phyloP scores from a whole-genome alignment of 37 sponge, comb jelly and placozoan genomes.

The Geodia barretti region DNA sequence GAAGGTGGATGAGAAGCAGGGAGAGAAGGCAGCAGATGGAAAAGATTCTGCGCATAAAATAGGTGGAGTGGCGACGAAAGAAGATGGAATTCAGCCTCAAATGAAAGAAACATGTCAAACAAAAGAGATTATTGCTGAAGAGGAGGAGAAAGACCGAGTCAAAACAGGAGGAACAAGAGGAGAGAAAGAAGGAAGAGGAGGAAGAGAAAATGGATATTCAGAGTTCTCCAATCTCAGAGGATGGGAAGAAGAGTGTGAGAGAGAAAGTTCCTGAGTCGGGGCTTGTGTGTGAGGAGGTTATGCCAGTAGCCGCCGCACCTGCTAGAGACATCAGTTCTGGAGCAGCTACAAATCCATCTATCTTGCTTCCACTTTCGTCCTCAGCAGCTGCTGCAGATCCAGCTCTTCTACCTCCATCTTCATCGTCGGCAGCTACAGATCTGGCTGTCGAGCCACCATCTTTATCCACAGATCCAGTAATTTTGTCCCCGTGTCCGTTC shows the following conservation, averaged over 20 bases:
- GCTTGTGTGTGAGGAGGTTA: background rate
- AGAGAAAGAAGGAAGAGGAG: background rate
- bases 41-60: background rate
- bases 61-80: background rate
- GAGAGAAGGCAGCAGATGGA: slow-evolving; percentile 2
- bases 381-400: too few relatives aligned
- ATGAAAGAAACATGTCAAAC: background rate
- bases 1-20: slow-evolving; percentile 1
- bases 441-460: too few relatives aligned
- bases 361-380: too few relatives aligned
- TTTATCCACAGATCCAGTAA: too few relatives aligned
- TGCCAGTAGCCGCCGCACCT: background rate
- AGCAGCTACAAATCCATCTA: too few relatives aligned
- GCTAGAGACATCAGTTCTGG: too few relatives aligned
- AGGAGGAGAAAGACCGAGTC: background rate
- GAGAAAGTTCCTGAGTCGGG: background rate
- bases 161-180: background rate
- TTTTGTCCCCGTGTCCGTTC: too few relatives aligned
- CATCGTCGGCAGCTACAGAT: too few relatives aligned
- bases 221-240: background rate
- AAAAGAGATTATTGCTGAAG: background rate
- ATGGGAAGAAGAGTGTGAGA: background rate
- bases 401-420: too few relatives aligned
- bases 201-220: background rate
- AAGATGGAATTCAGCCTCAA: background rate